Conservation (phyloP, 1,140 invertebrate genomes). For the Anoplolepis gracilipes region DNA sequence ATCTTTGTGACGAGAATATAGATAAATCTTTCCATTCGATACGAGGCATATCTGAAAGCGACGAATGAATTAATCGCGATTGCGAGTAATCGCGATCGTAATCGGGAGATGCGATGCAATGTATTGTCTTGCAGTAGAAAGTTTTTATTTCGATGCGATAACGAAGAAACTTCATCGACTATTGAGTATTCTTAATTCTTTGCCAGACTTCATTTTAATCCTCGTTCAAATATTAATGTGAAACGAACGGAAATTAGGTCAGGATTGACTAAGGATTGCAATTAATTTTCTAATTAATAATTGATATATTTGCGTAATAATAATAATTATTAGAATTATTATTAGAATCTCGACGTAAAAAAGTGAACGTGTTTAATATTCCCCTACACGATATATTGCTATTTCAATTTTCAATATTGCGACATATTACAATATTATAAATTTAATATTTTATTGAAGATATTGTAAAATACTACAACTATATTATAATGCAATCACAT, state of each 20-base stretch:
- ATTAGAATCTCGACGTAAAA: neutral
- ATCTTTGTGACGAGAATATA: conserved; percentile 35
- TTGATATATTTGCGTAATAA: neutral
- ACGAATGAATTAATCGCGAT: conserved; percentile 48
- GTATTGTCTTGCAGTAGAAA: conserved; percentile 46
- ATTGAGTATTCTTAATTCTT: conserved; percentile 2
- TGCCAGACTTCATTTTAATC: conserved; percentile 13
- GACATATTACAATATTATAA: too few species aligned
- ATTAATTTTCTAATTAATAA: neutral
- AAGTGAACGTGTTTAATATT: too few species aligned
- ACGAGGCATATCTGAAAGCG: conserved; percentile 4
- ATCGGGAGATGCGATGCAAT: conserved; percentile 44
- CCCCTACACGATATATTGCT: too few species aligned
- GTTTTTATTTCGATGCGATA: conserved; percentile 47
- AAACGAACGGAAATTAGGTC: neutral
- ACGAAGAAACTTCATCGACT: conserved; percentile 30
- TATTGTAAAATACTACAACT: too few species aligned
- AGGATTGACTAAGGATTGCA: neutral
- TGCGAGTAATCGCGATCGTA: conserved; percentile 55
- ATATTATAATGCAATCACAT: too few species aligned
- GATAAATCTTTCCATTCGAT: conserved; percentile 26
- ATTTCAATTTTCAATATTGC: too few species aligned
- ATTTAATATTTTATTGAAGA: too few species aligned
- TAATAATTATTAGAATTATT: neutral
- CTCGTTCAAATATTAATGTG: conserved; percentile 15